Evolutionary conservation across 2,797 vertebrate species (phyloP).

Genomic region (Rhincodon typus): DNA sequence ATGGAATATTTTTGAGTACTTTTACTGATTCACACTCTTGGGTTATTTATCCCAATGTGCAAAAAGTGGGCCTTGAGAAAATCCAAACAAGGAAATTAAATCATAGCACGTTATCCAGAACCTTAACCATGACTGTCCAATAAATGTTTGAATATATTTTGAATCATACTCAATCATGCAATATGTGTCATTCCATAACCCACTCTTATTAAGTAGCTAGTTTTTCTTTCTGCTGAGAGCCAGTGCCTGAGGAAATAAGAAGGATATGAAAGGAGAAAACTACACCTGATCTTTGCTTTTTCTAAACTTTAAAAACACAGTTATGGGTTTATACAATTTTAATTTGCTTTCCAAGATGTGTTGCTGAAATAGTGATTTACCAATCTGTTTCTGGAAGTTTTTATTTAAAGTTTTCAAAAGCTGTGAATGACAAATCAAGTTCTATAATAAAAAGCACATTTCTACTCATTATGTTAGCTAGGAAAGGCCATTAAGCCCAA

Average conservation of each 20-base stretch:
- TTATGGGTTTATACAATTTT: neutral
- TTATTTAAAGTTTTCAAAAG: neutral
- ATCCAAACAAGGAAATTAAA: neutral
- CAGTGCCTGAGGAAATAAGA: neutral
- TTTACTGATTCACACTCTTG: neutral
- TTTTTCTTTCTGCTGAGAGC: neutral
- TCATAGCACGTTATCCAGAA: neutral
- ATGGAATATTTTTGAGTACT: neutral
- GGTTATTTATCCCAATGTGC: neutral
- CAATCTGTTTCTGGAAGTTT: neutral
- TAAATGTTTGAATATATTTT: neutral
- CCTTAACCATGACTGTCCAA: neutral
- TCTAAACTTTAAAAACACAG: neutral
- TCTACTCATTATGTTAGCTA: neutral
- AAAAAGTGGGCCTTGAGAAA: neutral
- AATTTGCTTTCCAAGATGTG: neutral
- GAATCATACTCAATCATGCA: neutral
- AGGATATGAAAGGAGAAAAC: neutral
- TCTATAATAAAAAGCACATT: neutral
- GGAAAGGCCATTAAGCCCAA: neutral
- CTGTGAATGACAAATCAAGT: neutral
- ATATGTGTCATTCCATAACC: neutral
- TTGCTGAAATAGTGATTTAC: neutral
- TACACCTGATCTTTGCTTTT: neutral
- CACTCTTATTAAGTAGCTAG: neutral